Base-by-base conservation (phyloP, 2,888 invertebrate species). In the Tiliacea citrago region DNA sequence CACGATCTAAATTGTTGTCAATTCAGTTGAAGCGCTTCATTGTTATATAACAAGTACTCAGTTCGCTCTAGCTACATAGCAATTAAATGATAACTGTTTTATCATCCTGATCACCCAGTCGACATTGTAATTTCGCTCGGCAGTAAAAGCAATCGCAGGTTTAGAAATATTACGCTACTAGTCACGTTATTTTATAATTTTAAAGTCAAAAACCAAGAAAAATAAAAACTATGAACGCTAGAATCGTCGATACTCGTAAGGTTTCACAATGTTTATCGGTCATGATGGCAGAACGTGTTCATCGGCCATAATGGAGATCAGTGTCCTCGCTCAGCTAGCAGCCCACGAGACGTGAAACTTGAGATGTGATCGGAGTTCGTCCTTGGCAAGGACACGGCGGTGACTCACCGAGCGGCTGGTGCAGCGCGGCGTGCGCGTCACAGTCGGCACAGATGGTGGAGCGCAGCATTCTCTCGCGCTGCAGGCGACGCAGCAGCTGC, bases 401-500 rank as follows among this genome's bases (percentile, higher is more conserved):
- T 93, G 92, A 96, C 96, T 96, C 92, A 96, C 96, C 96, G 77
- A 95, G 93, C 42, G 96, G 95, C 90, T 96, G 96, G 88, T 95
- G 96, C 13, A 94, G 92, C 47, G 95, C 93, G 79, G 96, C 93
- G 90, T 96, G 96, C 71, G 95, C 95, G 92, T 96, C 96, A 90
- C 96, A 96, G 90, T 96, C 96, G 2, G 96, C 95, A 92, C 96
- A 95, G 85, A 96, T 94, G 73, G 97, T 93, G 84, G 97, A 97
- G 85, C 97, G 96, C 91, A 96, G 92, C 94, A 96, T 94, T 71
- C 97, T 93, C 91, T 97, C 97, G 85, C 97, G 97, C 95, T 97
- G 97, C 92, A 97, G 94, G 88, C 97, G 95, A 83, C 97, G 97
- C 92, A 97, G 95, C 87, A 97, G 97, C 92, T 97, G 97, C 89